Percentiles rank a stretch among this genome's conserved stretches.
phyloP scores from a whole-genome alignment of 1,140 invertebrate genomes.

The Achroia grisella region DNA sequence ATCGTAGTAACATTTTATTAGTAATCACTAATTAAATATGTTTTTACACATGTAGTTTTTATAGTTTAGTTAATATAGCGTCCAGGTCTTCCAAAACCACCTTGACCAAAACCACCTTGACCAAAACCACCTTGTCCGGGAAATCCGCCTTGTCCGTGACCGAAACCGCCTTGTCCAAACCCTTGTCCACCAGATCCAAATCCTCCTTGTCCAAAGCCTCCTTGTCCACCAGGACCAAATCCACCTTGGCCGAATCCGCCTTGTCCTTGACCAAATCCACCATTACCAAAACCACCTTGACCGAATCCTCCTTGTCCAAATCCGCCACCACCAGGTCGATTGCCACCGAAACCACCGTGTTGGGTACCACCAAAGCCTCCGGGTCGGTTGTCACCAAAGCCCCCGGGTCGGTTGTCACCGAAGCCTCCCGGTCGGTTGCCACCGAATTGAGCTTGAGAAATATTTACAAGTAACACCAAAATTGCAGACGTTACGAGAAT shows the following conservation, averaged over 20 bases:
- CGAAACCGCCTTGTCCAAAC: not conserved
- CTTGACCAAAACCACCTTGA: slow-evolving; percentile 4
- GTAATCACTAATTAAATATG: not conserved
- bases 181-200: not conserved
- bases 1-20: not conserved
- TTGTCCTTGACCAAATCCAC: slow-evolving; percentile 9
- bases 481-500: too few relatives aligned
- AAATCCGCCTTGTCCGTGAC: slow-evolving; percentile 4
- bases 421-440: not conserved
- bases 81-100: slow-evolving; percentile 2
- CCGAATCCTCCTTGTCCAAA: slow-evolving; percentile 16
- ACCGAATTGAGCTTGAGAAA: not conserved
- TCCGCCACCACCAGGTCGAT: slow-evolving; percentile 1
- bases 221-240: slow-evolving; percentile 4
- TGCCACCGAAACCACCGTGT: slow-evolving; percentile 6
- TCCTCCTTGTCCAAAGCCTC: slow-evolving; percentile 13
- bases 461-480: too few relatives aligned
- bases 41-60: not conserved
- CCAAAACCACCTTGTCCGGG: slow-evolving; percentile 1
- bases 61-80: not conserved
- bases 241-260: slow-evolving; percentile 10
- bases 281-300: slow-evolving; percentile 8
- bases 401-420: not conserved
- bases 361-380: not conserved
- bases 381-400: not conserved